Evolutionary conservation across 2,113 vertebrate genomes (phyloP).

Genomic region (Syrrhaptes paradoxus): DNA sequence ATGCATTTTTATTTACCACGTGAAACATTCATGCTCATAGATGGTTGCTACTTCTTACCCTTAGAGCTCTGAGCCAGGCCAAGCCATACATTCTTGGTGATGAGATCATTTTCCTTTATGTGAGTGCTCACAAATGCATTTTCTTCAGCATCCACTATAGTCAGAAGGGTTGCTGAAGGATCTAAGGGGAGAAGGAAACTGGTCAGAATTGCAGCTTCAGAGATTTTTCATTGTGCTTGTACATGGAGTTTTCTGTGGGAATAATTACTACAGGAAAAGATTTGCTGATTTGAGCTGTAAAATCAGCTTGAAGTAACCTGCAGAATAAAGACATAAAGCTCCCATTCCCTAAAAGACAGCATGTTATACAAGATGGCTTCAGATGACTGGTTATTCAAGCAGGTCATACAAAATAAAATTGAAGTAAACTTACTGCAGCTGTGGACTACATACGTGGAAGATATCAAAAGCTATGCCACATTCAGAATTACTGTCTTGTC

Average conservation of each 20-base stretch:
- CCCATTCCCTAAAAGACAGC: not conserved
- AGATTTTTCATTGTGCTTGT: not conserved
- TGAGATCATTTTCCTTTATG: conserved; percentile 79
- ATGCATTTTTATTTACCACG: not conserved
- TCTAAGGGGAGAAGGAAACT: conserved; percentile 70
- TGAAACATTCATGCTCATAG: not conserved
- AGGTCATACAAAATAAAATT: not conserved
- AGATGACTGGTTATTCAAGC: not conserved
- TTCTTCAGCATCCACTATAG: conserved; percentile 85
- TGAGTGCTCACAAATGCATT: conserved; percentile 87
- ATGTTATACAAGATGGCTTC: not conserved
- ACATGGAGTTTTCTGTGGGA: not conserved
- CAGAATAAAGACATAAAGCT: not conserved
- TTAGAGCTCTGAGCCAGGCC: conserved; percentile 67
- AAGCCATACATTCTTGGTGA: conserved; percentile 90
- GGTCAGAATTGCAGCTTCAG: not conserved
- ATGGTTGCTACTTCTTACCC: conserved; percentile 71
- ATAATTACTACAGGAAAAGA: not conserved
- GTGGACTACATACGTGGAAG: not conserved
- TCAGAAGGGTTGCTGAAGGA: conserved; percentile 81
- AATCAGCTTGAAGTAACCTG: not conserved
- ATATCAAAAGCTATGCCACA: not conserved
- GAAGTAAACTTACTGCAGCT: not conserved
- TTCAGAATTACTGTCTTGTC: not conserved
- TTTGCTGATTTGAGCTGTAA: not conserved